phyloP scores from a whole-genome alignment of 1,140 invertebrate genomes.

The Orchestia grillus region DNA sequence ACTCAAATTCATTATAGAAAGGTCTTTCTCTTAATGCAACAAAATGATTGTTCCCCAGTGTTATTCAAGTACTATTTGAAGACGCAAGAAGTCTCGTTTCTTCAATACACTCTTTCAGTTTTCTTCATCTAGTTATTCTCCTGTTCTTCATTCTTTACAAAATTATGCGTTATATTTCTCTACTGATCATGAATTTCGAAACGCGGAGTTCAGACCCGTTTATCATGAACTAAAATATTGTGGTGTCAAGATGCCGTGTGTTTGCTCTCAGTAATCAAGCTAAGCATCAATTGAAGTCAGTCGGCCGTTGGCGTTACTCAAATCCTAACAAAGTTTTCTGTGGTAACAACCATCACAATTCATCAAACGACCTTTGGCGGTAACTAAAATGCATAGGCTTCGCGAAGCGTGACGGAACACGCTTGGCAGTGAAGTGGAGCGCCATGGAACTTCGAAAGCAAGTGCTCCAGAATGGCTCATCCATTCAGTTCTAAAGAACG shows the following conservation, averaged over 20 bases:
- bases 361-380: slow-evolving; percentile 38
- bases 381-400: slow-evolving; percentile 27
- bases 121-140: not conserved
- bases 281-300: slow-evolving; percentile 37
- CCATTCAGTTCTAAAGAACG: not conserved
- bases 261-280: slow-evolving; percentile 28
- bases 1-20: too few species aligned
- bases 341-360: slow-evolving; percentile 37
- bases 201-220: not conserved
- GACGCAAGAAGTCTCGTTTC: not conserved
- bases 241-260: not conserved
- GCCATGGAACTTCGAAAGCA: not conserved
- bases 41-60: too few species aligned
- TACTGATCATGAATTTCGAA: not conserved
- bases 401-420: not conserved
- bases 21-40: too few species aligned
- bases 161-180: not conserved
- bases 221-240: not conserved
- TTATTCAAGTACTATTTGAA: not conserved
- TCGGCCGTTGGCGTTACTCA: slow-evolving; percentile 6
- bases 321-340: slow-evolving; percentile 35
- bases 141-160: not conserved
- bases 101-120: not conserved
- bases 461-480: not conserved
- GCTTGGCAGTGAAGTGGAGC: not conserved